These are phyloP conservation scores for Chironomus striatipennis DNA, from an alignment of 1,140 invertebrate species.

Conservation along the genomic window DNA sequence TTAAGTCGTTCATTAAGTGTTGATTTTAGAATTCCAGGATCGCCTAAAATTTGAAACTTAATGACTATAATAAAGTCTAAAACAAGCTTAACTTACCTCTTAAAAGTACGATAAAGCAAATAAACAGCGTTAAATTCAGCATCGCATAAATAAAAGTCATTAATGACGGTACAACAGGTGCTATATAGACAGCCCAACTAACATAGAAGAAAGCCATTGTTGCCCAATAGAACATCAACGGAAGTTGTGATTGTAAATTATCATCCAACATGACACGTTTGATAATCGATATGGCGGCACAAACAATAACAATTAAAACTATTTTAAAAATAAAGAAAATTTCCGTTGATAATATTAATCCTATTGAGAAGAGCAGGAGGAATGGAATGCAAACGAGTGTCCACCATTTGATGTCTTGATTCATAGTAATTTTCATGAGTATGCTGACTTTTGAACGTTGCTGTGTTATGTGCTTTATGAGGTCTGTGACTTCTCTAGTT, in stretches of 20 bases:
- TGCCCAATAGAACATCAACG: slow-evolving; percentile 79
- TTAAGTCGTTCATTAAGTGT: slow-evolving; percentile 71
- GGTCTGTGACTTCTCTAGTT: slow-evolving; percentile 58
- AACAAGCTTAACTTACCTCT: slow-evolving; percentile 46
- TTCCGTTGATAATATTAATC: slow-evolving; percentile 66
- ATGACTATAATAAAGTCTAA: too few species aligned
- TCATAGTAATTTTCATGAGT: slow-evolving; percentile 50
- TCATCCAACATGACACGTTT: slow-evolving; percentile 72
- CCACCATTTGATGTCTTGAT: slow-evolving; percentile 70
- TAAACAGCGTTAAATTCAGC: slow-evolving; percentile 67
- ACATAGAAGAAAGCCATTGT: slow-evolving; percentile 92
- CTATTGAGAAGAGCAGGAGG: slow-evolving; percentile 72
- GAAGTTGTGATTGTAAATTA: slow-evolving; percentile 68
- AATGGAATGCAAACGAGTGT: slow-evolving; percentile 78
- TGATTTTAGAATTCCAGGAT: slow-evolving; percentile 74
- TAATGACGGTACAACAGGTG: slow-evolving; percentile 56
- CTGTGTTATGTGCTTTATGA: slow-evolving; percentile 47
- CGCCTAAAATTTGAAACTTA: slow-evolving; percentile 32
- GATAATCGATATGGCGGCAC: slow-evolving; percentile 56
- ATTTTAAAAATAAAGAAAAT: slow-evolving; percentile 65
- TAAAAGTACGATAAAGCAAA: slow-evolving; percentile 81
- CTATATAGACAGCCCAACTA: slow-evolving; percentile 78
- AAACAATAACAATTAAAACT: slow-evolving; percentile 58
- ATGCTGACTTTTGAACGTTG: slow-evolving; percentile 36
- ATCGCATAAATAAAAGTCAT: slow-evolving; percentile 57